A percentile compares a stretch with the other conserved stretches of the same genome.
phyloP scores from a whole-genome alignment of 2,888 invertebrate species.

The Ariolimax columbianus region DNA sequence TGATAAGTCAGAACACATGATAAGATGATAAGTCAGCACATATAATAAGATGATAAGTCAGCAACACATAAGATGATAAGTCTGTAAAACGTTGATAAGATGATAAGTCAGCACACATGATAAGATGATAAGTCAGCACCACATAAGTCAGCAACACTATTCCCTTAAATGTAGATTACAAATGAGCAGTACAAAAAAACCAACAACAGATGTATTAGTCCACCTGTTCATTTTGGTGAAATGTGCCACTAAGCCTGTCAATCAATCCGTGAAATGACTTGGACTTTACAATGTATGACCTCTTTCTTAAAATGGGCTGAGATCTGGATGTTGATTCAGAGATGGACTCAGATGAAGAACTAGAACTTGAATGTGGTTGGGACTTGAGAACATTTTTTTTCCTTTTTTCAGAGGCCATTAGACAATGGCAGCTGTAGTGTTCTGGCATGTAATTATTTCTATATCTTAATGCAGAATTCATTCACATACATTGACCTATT shows the following conservation, averaged over 20 bases:
- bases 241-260: background rate
- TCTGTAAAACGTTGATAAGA: too few relatives aligned
- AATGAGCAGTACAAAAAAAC: too few relatives aligned
- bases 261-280: background rate
- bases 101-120: too few relatives aligned
- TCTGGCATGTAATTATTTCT: background rate
- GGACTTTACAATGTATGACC: background rate
- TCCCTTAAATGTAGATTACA: too few relatives aligned
- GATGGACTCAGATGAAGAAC: background rate
- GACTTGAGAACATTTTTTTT: background rate
- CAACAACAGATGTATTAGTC: background rate
- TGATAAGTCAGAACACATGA: too few relatives aligned
- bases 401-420: background rate
- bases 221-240: background rate
- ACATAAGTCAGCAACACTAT: too few relatives aligned
- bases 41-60: too few relatives aligned
- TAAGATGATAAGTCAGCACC: too few relatives aligned
- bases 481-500: background rate
- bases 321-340: background rate
- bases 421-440: background rate
- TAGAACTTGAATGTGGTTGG: background rate
- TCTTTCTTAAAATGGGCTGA: background rate
- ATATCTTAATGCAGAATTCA: background rate
- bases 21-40: too few relatives aligned
- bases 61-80: too few relatives aligned